phyloP scores from a whole-genome alignment of 1,140 invertebrate species.

The Drosophila hydei region DNA sequence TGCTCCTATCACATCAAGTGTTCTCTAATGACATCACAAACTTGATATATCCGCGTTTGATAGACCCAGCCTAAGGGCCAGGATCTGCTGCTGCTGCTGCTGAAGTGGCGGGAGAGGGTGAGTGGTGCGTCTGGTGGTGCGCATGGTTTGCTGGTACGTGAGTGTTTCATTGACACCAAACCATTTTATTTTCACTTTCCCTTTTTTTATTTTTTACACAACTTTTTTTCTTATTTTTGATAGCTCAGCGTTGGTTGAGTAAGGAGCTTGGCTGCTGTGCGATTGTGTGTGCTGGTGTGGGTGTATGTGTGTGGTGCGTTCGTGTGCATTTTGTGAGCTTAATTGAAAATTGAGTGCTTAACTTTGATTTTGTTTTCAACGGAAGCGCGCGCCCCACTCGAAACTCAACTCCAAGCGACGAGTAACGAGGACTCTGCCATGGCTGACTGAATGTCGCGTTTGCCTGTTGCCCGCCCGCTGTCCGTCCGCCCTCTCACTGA shows the following conservation, averaged over 20 bases:
- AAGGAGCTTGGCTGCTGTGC: constrained; percentile 35
- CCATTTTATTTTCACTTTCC: constrained; percentile 37
- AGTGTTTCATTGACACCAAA: constrained; percentile 55
- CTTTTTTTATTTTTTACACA: not conserved
- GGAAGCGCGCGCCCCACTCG: constrained; percentile 54
- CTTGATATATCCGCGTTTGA: constrained; percentile 41
- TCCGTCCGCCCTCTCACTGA: constrained; percentile 4
- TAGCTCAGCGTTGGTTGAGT: constrained; percentile 30
- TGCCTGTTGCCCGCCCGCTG: constrained; percentile 3
- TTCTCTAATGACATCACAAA: constrained; percentile 48
- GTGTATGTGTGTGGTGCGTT: constrained; percentile 42
- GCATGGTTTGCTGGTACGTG: constrained; percentile 28
- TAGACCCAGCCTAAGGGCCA: constrained; percentile 29
- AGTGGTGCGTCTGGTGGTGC: constrained; percentile 12
- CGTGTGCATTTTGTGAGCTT: constrained; percentile 66
- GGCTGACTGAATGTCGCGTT: constrained; percentile 28
- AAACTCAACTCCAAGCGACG: constrained; percentile 44
- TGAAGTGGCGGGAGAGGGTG: not conserved
- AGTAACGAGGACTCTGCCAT: constrained; percentile 13
- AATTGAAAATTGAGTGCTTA: constrained; percentile 71
- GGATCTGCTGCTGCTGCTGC: constrained; percentile 6
- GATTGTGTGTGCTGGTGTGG: not conserved
- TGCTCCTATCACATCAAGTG: constrained; percentile 9
- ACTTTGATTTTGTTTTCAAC: constrained; percentile 68
- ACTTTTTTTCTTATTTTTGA: constrained; percentile 20